Base-by-base conservation (phyloP, 1,140 invertebrate species). In the Mizuhopecten yessoensis region DNA sequence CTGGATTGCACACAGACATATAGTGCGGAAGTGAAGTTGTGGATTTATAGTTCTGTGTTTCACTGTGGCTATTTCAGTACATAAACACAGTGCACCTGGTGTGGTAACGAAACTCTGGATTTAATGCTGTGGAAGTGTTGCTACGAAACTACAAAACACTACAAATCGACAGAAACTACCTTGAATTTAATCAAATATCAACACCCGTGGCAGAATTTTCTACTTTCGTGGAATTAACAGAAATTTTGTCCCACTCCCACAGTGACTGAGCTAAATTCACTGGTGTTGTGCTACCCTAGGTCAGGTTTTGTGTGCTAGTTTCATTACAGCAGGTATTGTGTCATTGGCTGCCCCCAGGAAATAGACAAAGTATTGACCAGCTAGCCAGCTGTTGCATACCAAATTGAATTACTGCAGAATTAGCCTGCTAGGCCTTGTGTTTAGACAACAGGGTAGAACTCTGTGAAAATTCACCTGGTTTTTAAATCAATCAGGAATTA, bases 401-500 rank as follows among this genome's bases (percentile, higher is more conserved):
- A 75, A 75, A 75, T 75, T 75, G n/a, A 75, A 75, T 75, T 75
- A 75, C 57, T 75, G 57, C 23, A 75, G 57, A 75, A 75, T 75
- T 75, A 17, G 57, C n/a, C 57, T 75, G 57, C 57, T 29, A 29
- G n/a, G 57, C 57, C 57, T n/a, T 75, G 57, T 75, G 57, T 75
- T 75, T 29, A 75, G 57, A 75, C n/a, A 29, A 23, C n/a, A 29
- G n/a, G 23, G n/a, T n/a, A 29, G 2, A 75, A 75, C 57, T 13
- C 23, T 57, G 45, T 57, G 45, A 57, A 57, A 57, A 57, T 57
- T 57, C 45, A 57, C 23, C 13, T 23, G 13, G 23, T 57, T 7
- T 7, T 39, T 39, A 7, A 39, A 5, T 39, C 36, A 7, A 39
- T 39, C 17, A 17, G 42, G 17, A 45, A 45, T 45, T 15, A 45